Evolutionary conservation across 2,797 vertebrate species (phyloP), one percentile per base, ranked within the genome.

Genomic region (Hyperoplus lanceolatus): DNA sequence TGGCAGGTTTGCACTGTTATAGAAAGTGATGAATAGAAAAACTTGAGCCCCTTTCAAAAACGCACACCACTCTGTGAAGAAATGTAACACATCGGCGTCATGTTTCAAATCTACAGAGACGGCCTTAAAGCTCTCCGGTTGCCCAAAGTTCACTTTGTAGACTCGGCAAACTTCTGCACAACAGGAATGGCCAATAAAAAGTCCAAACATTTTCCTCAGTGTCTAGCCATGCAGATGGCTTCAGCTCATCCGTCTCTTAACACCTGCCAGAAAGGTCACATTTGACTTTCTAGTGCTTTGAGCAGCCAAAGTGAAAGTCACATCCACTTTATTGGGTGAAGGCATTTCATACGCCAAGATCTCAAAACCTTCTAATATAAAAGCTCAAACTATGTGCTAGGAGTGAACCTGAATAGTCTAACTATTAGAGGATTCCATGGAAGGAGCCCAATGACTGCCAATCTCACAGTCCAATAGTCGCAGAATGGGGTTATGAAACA

Each of bases 41-140:
- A 45, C 4, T 58, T 6, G 8, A 58, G 46, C 18, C 3, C 4
- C 9, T 38, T 48, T 60, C 50, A 70, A 43, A 70, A 55, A 43
- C 21, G 43, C 10, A n/a, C 42, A 38, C 69, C 55, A 39, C 65
- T 5, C 61, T 42, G 6, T 38, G 57, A 49, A 66, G 64, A 57
- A 76, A 85, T 75, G 58, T 65, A 43, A 57, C 80, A 77, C 60
- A 21, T 58, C 10, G 8, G 50, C 67, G 80, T 63, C 54, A 64
- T 29, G 69, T 76, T 9, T n/a, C 57, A 29, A 64, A 58, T 58
- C 48, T 6, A 51, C 11, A 12, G 12, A 1, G 7, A 36, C 53
- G 18, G 38, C 42, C 39, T 73, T 45, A 62, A 70, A 58, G 29
- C 13, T 45, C 13, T 45, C 11, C 45, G 13, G 41, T 65, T 50